These are phyloP conservation scores for Pelecanoides urinatrix DNA, from an alignment of 2,113 vertebrate genomes.

Conservation along the genomic window DNA sequence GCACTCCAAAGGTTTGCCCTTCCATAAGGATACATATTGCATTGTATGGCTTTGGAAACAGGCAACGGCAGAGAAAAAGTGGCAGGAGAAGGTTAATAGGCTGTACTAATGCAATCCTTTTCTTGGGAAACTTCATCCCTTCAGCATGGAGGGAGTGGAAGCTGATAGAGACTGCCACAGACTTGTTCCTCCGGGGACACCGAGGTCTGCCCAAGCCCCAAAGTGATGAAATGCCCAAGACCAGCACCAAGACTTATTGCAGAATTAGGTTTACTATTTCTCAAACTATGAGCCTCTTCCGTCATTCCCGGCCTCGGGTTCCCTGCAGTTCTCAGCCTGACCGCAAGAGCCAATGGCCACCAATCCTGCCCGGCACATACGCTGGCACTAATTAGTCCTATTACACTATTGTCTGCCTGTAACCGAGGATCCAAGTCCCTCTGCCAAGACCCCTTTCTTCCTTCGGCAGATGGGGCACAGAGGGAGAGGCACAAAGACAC, in stretches of 20 bases:
- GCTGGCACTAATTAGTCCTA: background rate
- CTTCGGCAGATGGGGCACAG: background rate
- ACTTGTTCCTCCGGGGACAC: background rate
- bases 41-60: background rate
- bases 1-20: background rate
- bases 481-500: background rate
- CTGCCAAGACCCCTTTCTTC: background rate
- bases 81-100: background rate
- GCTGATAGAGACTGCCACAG: background rate
- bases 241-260: background rate
- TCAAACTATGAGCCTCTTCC: background rate
- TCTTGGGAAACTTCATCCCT: background rate
- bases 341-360: accelerated
- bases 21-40: background rate
- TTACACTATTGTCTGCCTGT: background rate
- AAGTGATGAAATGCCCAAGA: background rate
- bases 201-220: background rate
- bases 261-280: background rate
- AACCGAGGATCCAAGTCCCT: background rate
- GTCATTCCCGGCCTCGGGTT: background rate
- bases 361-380: accelerated
- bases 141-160: background rate
- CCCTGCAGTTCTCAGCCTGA: background rate
- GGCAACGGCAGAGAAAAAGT: background rate
- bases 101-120: no score